Conservation (phyloP, 1,140 invertebrate species). For the Pseudoatta argentina region DNA sequence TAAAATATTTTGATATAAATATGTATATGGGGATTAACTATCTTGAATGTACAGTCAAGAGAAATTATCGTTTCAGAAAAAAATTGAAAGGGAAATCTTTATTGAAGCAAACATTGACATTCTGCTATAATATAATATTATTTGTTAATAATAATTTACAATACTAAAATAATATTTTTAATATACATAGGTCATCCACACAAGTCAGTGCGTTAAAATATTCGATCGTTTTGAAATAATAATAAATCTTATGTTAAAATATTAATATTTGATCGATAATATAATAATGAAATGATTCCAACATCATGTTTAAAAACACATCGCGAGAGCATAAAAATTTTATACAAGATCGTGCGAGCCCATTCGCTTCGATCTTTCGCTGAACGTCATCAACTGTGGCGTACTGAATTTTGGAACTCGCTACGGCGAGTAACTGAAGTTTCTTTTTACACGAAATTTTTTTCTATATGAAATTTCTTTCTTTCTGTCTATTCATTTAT, state of each 20-base stretch:
- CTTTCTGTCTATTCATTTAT: neutral
- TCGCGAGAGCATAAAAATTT: neutral
- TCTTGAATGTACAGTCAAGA: neutral
- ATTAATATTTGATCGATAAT: neutral
- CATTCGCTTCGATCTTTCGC: neutral
- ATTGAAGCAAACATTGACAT: neutral
- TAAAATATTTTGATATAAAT: neutral
- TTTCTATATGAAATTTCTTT: neutral
- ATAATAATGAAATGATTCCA: neutral
- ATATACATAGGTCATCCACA: neutral
- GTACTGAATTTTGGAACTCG: constrained; percentile 74
- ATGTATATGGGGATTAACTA: neutral
- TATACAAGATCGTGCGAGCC: neutral
- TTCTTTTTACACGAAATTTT: neutral
- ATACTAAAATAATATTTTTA: neutral
- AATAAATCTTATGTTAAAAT: neutral
- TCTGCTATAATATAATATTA: neutral
- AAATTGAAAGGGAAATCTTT: neutral
- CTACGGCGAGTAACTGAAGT: constrained; percentile 54
- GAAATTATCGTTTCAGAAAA: neutral
- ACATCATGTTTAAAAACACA: neutral
- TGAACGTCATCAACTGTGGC: constrained; percentile 32
- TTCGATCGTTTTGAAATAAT: neutral
- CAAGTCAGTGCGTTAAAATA: neutral
- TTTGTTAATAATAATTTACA: constrained; percentile 1